Evolutionary conservation across 2,888 invertebrate species (phyloP), one percentile per base, ranked within the genome.

Genomic region (Notocelia uddmanniana): DNA sequence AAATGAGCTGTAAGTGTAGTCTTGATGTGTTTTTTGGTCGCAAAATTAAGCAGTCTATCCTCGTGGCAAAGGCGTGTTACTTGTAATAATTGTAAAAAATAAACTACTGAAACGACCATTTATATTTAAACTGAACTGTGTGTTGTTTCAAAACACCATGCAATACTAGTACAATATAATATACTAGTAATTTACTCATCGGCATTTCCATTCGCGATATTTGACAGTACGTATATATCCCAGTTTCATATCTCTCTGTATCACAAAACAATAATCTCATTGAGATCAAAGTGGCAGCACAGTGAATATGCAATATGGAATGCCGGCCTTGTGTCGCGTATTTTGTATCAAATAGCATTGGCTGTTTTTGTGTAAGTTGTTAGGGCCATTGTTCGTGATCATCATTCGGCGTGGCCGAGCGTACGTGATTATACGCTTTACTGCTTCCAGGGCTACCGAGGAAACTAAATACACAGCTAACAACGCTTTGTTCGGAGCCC

Each of bases 371-470:
- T 48, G 11, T 54, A 45, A 60, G 66, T 34, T 60, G n/a, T 23
- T 31, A 48, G 18, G 18, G n/a, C 66, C 59, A 59, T 83, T 84
- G 83, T 84, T 80, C 79, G 79, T 70, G 75, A 73, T 70, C 74
- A 74, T 62, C 69, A 74, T 74, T 77, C 74, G 75, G 64, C 76
- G 75, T 71, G 75, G 73, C 74, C 70, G 75, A 52, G 75, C 77
- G 70, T 77, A 73, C 79, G 77, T 76, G 83, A 85, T 85, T 84
- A 84, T 82, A 83, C 83, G 83, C 75, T 79, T 81, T 80, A 81
- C 79, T 80, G 80, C 75, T 80, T 78, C 76, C 60, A 68, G 72
- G 68, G 72, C 62, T 62, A 62, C 48, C 55, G n/a, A 26, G 41
- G 64, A 54, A 64, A 54, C 64, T 64, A 64, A 64, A 54, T 52